A percentile compares a stretch with the other conserved stretches of the same genome.
phyloP scores from a whole-genome alignment of 2,888 invertebrate species.

The Pycnomerus fuliginosus region DNA sequence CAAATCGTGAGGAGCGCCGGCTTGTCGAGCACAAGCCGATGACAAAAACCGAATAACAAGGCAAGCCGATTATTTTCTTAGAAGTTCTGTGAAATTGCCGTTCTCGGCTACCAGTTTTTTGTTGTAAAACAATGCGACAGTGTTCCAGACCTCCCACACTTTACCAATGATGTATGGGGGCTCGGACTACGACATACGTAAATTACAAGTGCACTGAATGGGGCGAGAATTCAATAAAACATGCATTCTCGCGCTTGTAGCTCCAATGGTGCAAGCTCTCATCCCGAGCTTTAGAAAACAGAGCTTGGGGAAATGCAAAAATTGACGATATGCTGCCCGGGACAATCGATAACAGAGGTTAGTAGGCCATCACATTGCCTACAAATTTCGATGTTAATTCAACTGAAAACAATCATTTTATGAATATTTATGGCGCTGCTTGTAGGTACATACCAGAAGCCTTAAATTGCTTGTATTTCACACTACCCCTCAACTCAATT shows the following conservation, averaged over 20 bases:
- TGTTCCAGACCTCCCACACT: conserved; percentile 19
- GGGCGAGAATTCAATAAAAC: conserved; percentile 13
- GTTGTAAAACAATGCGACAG: conserved; percentile 20
- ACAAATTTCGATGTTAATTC: too few species aligned
- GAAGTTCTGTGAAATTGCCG: conserved; percentile 22
- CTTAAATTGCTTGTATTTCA: too few species aligned
- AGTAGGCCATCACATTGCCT: too few species aligned
- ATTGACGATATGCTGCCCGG: too few species aligned
- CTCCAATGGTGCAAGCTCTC: too few species aligned
- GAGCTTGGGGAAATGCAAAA: too few species aligned
- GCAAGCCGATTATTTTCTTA: conserved; percentile 24
- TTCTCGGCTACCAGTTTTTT: conserved; percentile 19
- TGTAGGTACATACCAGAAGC: too few species aligned
- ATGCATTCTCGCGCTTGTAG: conserved; percentile 10
- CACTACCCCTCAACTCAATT: too few species aligned
- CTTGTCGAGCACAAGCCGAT: conserved; percentile 18
- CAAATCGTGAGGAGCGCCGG: conserved; percentile 16
- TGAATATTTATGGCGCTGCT: too few species aligned
- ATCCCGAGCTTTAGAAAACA: too few species aligned
- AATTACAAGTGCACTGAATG: conserved; percentile 11
- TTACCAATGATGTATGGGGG: conserved; percentile 11
- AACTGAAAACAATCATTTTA: too few species aligned
- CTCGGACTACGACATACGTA: conserved; percentile 10
- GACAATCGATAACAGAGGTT: too few species aligned
- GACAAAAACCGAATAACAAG: conserved; percentile 14